Base-by-base conservation (phyloP, 2,888 invertebrate genomes). In the Cheilosia scutellata region DNA sequence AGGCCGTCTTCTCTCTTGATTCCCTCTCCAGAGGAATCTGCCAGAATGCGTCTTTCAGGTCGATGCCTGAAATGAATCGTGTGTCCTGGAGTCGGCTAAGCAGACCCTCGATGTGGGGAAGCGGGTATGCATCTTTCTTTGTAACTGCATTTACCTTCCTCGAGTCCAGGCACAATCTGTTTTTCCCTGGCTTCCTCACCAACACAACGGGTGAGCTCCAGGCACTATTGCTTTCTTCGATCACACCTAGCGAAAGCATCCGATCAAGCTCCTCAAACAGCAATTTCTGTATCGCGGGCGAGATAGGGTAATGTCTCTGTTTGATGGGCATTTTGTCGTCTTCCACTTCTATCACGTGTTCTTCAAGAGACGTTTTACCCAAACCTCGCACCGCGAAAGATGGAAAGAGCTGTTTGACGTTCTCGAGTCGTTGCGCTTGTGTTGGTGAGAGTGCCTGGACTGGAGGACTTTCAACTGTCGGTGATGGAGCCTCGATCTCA, bases 271-370 rank as follows among this genome's bases (percentile, higher is more conserved):
- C 40, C 9, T 7, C 40, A 40, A 13, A 44, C 16, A 44, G 5
- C 1, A 44, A 4, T 16, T 44, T 44, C 16, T 44, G 44, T 6
- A 44, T 49, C 27, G 27, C 49, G 16, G 55, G 58, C 0, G 20
- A 20, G 20, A 71, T 29, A 13, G 49, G 33, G 57, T 47, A 70
- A n/a, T 70, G 47, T 27, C 57, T 42, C 42, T 29, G 60, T 5
- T 60, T 42, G 29, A 58, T 58, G 37, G 58, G 40, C 20, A 20
- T 20, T 16, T 31, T 16, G 42, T 31, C 31, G n/a, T 63, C n/a
- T 7, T n/a, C 33, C 47, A 47, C 16, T n/a, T 63, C 29, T 29
- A 47, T 49, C 1, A 31, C 16, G 29, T 63, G 47, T 20, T 63
- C 47, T 31, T 47, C 16, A 4, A 11, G 33, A 33, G 6, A 6